phyloP scores from a whole-genome alignment of 30 jellyfish, hydroid and myxozoan genomes.

The Mastigias papua region DNA sequence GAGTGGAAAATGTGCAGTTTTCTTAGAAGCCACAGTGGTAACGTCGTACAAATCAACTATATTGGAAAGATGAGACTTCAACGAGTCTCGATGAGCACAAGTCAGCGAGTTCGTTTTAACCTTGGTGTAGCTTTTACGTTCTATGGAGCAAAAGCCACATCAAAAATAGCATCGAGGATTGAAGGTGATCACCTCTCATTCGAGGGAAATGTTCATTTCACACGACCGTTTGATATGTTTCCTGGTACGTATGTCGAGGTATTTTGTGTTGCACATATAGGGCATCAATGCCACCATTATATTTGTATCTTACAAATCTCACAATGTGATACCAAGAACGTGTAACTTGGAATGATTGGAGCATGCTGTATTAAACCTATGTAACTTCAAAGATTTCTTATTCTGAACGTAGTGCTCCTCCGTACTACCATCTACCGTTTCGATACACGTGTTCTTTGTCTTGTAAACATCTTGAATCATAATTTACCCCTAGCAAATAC shows the following conservation, averaged over 20 bases:
- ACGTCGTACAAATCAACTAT: not conserved
- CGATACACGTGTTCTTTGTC: too few species aligned
- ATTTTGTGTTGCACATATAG: too few species aligned
- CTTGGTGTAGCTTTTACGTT: not conserved
- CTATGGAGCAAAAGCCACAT: not conserved
- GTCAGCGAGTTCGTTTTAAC: not conserved
- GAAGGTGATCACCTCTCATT: conserved; percentile 2
- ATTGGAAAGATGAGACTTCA: conserved; percentile 2
- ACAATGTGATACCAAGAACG: too few species aligned
- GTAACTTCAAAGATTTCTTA: too few species aligned
- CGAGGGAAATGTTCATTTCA: not conserved
- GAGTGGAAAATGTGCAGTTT: conserved; percentile 52
- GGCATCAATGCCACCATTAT: too few species aligned
- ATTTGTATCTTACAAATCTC: too few species aligned
- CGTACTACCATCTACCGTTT: too few species aligned
- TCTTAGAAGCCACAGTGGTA: not conserved
- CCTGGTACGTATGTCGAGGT: conserved; percentile 17
- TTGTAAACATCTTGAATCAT: too few species aligned
- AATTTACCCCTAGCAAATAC: too few species aligned
- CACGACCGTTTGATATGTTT: not conserved
- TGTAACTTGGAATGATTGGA: too few species aligned
- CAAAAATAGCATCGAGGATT: not conserved
- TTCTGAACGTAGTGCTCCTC: too few species aligned
- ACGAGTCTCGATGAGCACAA: not conserved
- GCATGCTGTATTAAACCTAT: too few species aligned